These are phyloP conservation scores for Forbesichthys papilliferus DNA, from an alignment of 2,113 vertebrate genomes.

Conservation along the genomic window DNA sequence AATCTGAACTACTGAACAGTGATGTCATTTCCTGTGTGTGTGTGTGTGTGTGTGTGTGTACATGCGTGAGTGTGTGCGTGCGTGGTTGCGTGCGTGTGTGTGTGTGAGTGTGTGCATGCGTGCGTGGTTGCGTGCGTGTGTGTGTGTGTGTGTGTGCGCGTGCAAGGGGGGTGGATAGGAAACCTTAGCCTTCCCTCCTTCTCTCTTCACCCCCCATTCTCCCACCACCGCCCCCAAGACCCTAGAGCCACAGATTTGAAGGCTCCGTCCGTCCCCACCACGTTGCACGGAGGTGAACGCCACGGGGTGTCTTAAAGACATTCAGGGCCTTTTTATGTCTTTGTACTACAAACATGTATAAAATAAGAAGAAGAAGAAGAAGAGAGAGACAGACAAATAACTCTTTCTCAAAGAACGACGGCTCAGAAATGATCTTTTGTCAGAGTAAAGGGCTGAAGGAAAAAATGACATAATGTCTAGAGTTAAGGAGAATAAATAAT, in stretches of 20 bases:
- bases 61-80: not conserved
- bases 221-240: constrained; percentile 16
- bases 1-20: constrained; percentile 76
- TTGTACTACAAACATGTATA: constrained; percentile 17
- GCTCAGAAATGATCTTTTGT: constrained; percentile 35
- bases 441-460: constrained; percentile 26
- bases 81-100: not conserved
- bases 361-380: no score
- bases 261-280: constrained; percentile 7
- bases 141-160: constrained; percentile 12
- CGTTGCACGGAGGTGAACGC: constrained; percentile 26
- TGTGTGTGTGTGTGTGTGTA: no score
- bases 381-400: no score
- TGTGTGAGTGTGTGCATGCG: constrained; percentile 47
- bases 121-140: constrained; percentile 4
- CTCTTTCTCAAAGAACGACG: not conserved
- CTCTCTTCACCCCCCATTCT: not conserved
- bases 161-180: constrained; percentile 15
- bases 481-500: constrained; percentile 3
- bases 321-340: constrained; percentile 51
- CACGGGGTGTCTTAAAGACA: constrained; percentile 47
- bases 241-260: constrained; percentile 31
- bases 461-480: constrained; percentile 1
- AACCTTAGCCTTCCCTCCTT: constrained; percentile 18
- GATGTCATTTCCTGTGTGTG: constrained; percentile 46